A percentile compares a stretch with the other conserved stretches of the same genome.
Evolutionary conservation across 1,140 invertebrate species (phyloP).

Genomic region (Pentalonia nigronervosa): DNA sequence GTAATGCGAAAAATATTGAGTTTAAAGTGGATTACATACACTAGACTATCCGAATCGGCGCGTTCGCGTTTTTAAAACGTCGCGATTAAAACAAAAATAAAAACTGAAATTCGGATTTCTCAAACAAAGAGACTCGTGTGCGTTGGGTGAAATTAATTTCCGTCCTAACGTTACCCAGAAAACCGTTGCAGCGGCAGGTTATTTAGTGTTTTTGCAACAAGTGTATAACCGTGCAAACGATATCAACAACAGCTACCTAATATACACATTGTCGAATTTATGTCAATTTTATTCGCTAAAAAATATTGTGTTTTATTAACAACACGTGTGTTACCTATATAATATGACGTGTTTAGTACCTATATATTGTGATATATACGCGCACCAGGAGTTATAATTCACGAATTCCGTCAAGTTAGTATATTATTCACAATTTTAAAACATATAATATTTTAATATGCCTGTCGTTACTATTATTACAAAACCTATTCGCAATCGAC

Average conservation of each 20-base stretch:
- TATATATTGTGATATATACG: not conserved
- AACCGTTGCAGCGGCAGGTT: not conserved
- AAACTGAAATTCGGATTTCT: not conserved
- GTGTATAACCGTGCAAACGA: conserved; percentile 14
- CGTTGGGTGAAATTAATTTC: not conserved
- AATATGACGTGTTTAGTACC: not conserved
- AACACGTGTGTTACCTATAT: not conserved
- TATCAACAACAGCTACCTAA: not conserved
- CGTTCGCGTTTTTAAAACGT: no score
- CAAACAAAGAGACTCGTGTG: not conserved
- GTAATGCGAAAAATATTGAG: not conserved
- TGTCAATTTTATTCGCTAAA: not conserved
- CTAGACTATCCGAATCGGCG: no score
- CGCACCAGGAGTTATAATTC: not conserved
- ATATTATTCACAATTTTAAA: not conserved
- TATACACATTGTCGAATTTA: not conserved
- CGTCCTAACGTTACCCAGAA: not conserved
- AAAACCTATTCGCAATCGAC: not conserved
- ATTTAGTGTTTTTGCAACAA: conserved; percentile 40
- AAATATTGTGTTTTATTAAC: conserved; percentile 2
- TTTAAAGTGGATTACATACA: no score
- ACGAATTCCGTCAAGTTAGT: not conserved
- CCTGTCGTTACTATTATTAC: not conserved
- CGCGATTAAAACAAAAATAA: not conserved
- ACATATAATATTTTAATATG: not conserved